A percentile compares a stretch with the other conserved stretches of the same genome.
phyloP scores from a whole-genome alignment of 1,140 invertebrate species.

The Tribolium castaneum region DNA sequence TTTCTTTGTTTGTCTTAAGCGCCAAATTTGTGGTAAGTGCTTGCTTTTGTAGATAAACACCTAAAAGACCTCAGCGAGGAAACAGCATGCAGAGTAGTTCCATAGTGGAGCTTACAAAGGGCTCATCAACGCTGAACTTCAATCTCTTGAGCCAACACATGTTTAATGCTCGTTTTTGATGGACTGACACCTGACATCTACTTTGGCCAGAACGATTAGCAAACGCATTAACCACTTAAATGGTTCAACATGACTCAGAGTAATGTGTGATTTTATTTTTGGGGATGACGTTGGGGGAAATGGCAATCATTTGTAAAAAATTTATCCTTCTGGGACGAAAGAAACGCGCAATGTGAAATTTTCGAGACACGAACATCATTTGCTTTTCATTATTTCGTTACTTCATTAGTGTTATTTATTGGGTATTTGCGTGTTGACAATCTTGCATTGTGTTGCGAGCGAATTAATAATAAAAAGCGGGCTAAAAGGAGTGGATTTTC shows the following conservation, averaged over 20 bases:
- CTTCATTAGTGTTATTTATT: background rate
- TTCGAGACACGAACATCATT: background rate
- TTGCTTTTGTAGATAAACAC: background rate
- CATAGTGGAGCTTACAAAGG: background rate
- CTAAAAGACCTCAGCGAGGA: background rate
- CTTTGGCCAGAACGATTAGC: background rate
- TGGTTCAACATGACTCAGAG: background rate
- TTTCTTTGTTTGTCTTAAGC: background rate
- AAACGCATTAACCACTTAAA: background rate
- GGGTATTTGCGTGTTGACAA: background rate
- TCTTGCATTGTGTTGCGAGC: background rate
- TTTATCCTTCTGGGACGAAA: background rate
- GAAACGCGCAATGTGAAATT: background rate
- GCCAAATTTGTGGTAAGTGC: constrained; percentile 1
- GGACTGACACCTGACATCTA: constrained; percentile 1
- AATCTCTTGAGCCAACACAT: background rate
- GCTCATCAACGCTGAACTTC: background rate
- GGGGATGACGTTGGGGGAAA: background rate
- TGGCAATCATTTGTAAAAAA: background rate
- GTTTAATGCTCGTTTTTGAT: constrained; percentile 1
- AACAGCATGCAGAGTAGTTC: background rate
- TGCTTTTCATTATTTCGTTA: background rate
- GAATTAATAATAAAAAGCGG: background rate
- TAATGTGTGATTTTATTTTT: background rate
- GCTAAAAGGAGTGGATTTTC: background rate